These are phyloP conservation scores for Diaprepes abbreviatus DNA, from an alignment of 2,888 invertebrate species.

Conservation along the genomic window DNA sequence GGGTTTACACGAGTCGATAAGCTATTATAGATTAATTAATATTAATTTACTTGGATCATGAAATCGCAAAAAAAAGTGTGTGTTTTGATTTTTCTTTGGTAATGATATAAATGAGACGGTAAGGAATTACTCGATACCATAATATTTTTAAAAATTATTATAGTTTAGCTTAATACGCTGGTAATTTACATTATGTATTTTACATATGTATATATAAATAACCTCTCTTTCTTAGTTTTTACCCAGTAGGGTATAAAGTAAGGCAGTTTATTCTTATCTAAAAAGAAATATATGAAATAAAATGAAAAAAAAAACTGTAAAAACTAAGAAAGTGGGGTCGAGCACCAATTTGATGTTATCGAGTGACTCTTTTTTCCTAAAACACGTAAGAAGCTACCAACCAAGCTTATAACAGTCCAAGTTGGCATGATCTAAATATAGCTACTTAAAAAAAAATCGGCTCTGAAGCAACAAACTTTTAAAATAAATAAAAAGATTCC, in stretches of 20 bases:
- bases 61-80: too few relatives aligned
- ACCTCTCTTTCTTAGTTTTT: constrained; percentile 24
- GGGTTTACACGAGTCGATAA: too few relatives aligned
- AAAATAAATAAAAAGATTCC: constrained; percentile 14
- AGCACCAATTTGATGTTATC: constrained; percentile 41
- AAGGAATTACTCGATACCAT: constrained; percentile 37
- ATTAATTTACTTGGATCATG: too few relatives aligned
- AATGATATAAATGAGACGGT: constrained; percentile 23
- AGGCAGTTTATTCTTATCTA: constrained; percentile 4
- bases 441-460: constrained; percentile 38
- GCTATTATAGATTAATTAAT: too few relatives aligned
- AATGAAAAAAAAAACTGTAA: constrained; percentile 26
- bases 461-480: constrained; percentile 49
- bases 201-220: constrained; percentile 8
- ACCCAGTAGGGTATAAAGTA: constrained; percentile 11
- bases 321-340: constrained; percentile 30
- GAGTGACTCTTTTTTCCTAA: constrained; percentile 47
- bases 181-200: constrained; percentile 13
- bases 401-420: constrained; percentile 50
- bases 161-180: constrained; percentile 3
- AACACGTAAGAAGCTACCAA: constrained; percentile 44
- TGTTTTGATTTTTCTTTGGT: too few relatives aligned
- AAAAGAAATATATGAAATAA: constrained; percentile 21
- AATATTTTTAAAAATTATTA: constrained; percentile 10
- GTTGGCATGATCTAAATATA: constrained; percentile 60